phyloP scores from a whole-genome alignment of 2,888 invertebrate species.

The Ornithoptera priamus region DNA sequence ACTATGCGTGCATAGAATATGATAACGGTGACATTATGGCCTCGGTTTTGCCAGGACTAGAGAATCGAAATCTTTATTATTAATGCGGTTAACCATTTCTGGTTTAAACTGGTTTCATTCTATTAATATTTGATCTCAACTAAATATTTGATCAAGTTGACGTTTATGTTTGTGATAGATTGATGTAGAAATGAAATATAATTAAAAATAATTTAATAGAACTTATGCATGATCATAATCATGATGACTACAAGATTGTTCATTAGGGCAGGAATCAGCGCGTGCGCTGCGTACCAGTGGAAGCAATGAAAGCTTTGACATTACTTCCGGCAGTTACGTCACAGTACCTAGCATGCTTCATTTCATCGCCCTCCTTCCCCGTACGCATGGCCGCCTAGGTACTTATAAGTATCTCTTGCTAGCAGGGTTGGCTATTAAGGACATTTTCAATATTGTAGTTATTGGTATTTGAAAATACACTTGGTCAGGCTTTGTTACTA shows the following conservation, averaged over 20 bases:
- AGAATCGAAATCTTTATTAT: background rate
- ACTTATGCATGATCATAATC: too few species aligned
- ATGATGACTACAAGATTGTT: conserved; percentile 42
- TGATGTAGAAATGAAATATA: too few species aligned
- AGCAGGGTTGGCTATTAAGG: background rate
- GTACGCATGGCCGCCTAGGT: conserved; percentile 41
- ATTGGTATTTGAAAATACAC: too few species aligned
- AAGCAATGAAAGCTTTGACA: conserved; percentile 64
- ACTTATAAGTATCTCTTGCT: conserved; percentile 30
- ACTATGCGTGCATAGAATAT: background rate
- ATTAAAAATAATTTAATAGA: too few species aligned
- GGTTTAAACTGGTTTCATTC: background rate
- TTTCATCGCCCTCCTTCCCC: conserved; percentile 52
- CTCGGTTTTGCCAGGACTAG: background rate
- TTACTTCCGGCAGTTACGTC: conserved; percentile 66
- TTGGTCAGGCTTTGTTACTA: too few species aligned
- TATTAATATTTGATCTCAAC: too few species aligned
- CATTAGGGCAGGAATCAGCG: conserved; percentile 39
- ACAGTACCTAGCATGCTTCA: conserved; percentile 54
- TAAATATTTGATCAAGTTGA: background rate
- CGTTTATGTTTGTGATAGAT: background rate
- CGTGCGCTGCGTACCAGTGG: conserved; percentile 38
- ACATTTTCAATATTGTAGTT: too few species aligned
- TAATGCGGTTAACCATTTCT: background rate
- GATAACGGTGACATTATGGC: background rate